These are phyloP conservation scores for Hemicrepidius hirtus DNA, from an alignment of 2,888 invertebrate genomes.

Conservation along the genomic window DNA sequence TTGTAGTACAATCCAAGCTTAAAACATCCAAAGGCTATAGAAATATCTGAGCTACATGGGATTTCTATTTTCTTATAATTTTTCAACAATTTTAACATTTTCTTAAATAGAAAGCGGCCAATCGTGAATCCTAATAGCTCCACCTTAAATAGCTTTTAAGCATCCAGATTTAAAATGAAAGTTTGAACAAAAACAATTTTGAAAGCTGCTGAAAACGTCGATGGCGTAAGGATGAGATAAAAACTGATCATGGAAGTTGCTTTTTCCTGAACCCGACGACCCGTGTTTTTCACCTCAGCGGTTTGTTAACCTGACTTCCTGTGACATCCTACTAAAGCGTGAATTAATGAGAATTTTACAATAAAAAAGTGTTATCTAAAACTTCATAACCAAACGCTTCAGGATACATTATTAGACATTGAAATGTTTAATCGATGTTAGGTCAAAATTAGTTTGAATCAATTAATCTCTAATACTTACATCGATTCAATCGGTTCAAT, in stretches of 20 bases:
- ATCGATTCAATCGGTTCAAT: conserved; percentile 49
- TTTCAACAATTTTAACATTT: too few species aligned
- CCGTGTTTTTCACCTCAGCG: conserved; percentile 31
- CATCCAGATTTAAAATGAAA: background rate
- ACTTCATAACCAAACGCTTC: conserved; percentile 1
- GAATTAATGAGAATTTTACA: conserved; percentile 28
- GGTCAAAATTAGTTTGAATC: background rate
- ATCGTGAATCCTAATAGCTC: too few species aligned
- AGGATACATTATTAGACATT: too few species aligned
- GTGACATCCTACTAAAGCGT: conserved; percentile 33
- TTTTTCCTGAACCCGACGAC: conserved; percentile 26
- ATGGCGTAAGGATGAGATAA: background rate
- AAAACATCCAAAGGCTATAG: too few species aligned
- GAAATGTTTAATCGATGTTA: too few species aligned
- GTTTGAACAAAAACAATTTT: conserved; percentile 10
- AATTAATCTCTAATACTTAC: conserved; percentile 41
- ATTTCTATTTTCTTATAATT: too few species aligned
- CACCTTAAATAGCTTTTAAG: too few species aligned
- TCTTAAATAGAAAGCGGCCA: too few species aligned
- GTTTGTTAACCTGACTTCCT: conserved; percentile 37
- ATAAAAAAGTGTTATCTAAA: conserved; percentile 17
- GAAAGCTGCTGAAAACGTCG: background rate
- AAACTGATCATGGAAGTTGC: conserved; percentile 20
- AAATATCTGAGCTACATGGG: too few species aligned
- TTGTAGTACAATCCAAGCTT: too few species aligned